These are phyloP conservation scores for Rhagoletis pomonella DNA, from an alignment of 1,140 invertebrate genomes.

Conservation along the genomic window DNA sequence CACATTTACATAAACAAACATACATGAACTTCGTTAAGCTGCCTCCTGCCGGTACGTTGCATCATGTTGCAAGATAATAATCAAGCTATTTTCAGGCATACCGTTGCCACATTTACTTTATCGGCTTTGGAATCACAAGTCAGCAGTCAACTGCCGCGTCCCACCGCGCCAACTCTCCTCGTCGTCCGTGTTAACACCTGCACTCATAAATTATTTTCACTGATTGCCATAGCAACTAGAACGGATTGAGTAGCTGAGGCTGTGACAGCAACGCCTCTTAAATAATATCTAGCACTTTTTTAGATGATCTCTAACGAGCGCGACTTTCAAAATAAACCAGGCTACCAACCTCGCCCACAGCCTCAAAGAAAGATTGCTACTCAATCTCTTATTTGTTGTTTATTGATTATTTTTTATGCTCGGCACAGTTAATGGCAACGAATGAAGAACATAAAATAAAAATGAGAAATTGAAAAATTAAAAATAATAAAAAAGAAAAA, in stretches of 20 bases:
- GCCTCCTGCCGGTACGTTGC: neutral
- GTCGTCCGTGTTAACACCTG: neutral
- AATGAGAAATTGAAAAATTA: neutral
- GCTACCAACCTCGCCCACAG: neutral
- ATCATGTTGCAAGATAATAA: neutral
- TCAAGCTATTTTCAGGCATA: constrained; percentile 7
- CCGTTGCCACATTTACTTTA: neutral
- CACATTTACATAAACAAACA: too few species aligned
- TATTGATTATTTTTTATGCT: constrained; percentile 23
- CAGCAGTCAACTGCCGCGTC: neutral
- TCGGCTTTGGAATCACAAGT: constrained; percentile 2
- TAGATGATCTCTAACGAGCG: neutral
- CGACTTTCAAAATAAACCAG: neutral
- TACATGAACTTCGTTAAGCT: neutral
- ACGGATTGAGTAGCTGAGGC: neutral
- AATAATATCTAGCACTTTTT: neutral
- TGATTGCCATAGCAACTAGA: neutral
- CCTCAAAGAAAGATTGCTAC: neutral
- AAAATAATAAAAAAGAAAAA: neutral
- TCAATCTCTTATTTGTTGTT: neutral
- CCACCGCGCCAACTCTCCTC: neutral
- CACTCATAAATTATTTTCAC: too few species aligned
- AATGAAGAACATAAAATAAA: neutral
- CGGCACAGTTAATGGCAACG: neutral
- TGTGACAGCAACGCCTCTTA: neutral